Base-by-base conservation (phyloP, 2,797 vertebrate genomes). In the Saxicola maurus region DNA sequence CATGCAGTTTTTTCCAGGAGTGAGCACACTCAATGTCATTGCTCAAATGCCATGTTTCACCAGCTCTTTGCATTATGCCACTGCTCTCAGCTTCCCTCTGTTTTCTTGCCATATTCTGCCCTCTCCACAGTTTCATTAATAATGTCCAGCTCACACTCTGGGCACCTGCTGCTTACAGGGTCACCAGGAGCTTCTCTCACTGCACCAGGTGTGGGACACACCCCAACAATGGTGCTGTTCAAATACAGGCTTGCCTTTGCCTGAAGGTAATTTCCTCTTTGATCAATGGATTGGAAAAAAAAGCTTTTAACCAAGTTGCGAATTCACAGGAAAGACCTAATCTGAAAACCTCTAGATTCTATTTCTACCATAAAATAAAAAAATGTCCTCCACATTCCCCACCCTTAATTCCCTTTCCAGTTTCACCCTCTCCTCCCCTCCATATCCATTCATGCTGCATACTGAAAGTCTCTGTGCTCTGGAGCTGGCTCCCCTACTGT, bases 381-480 rank as follows among this genome's bases (percentile, higher is more conserved):
- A 75, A 10, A 14, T 1, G 2, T 31, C 24, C 6, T 52, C 31
- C 43, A 48, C 15, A 13, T 68, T 74, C 9, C 11, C 3, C 21
- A 69, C 10, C 8, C 19, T 46, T 56, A 42, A 60, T 52, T 17
- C 3, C 25, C 43, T 51, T 86, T 68, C 59, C 40, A 71, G n/a
- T 48, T 49, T 60, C 42, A 80, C 13, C 4, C 6, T 35, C 17
- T 46, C 19, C 38, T 79, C 37, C 23, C 7, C 6, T 66, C 35
- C 25, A 2, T 42, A 56, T 31, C 6, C 46, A n/a, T 43, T 18
- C 0, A 0, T 15, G 20, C 33, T 25, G n/a, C 21, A 24, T 27
- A 37, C 17, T 2, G 4, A n/a, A 30, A 37, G n/a, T 19, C 49
- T 43, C 30, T 21, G 51, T 68, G 55, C 57, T 52, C 37, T 73